phyloP scores from a whole-genome alignment of 2,888 invertebrate species.

The Cheilosia urbana region DNA sequence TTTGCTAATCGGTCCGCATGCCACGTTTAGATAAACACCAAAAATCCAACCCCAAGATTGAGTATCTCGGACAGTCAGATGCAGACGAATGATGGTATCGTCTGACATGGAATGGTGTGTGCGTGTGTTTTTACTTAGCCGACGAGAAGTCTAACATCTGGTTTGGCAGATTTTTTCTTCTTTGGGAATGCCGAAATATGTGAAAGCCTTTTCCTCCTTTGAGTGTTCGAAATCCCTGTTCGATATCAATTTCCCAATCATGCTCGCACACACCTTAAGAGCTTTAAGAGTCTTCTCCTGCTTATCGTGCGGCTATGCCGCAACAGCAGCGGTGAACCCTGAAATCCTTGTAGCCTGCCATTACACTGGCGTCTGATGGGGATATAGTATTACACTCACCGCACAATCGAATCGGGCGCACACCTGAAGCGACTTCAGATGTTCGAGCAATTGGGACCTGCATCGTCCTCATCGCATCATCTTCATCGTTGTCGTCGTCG shows the following conservation, averaged over 20 bases:
- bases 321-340: conserved; percentile 26
- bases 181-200: background rate
- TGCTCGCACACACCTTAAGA: conserved; percentile 17
- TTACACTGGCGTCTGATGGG: conserved; percentile 45
- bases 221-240: conserved; percentile 1
- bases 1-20: conserved; percentile 68
- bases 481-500: conserved; percentile 9
- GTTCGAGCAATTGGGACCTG: conserved; percentile 2
- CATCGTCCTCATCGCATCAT: conserved; percentile 3
- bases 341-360: conserved; percentile 42
- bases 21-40: conserved; percentile 64
- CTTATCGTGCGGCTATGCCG: conserved; percentile 1
- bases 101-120: conserved; percentile 13
- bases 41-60: conserved; percentile 37
- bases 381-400: conserved; percentile 66
- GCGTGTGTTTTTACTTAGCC: conserved; percentile 50
- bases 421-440: conserved; percentile 65
- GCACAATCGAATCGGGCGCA: conserved; percentile 60
- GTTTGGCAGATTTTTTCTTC: conserved; percentile 26
- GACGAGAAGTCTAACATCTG: conserved; percentile 52
- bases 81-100: conserved; percentile 40
- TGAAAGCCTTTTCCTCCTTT: conserved; percentile 22
- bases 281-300: conserved; percentile 9
- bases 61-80: conserved; percentile 25
- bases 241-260: conserved; percentile 28